Evolutionary conservation across 2,113 vertebrate genomes (phyloP).

Genomic region (Colossoma macropomum): DNA sequence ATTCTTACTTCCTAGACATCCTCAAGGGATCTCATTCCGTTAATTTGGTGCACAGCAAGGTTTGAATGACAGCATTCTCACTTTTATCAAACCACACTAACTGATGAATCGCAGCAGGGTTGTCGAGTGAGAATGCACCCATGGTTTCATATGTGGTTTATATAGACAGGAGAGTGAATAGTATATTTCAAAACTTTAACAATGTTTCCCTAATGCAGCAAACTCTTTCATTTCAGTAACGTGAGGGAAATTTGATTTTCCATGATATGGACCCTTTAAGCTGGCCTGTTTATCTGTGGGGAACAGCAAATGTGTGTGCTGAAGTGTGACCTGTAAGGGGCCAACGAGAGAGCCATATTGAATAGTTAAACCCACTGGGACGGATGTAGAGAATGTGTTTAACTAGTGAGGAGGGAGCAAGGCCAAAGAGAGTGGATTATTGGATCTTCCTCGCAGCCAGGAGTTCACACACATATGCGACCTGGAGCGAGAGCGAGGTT

Average conservation of each 20-base stretch:
- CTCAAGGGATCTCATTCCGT: no score
- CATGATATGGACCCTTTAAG: neutral
- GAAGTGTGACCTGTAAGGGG: neutral
- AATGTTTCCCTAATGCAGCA: no score
- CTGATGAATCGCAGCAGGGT: no score
- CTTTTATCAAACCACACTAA: no score
- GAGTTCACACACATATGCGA: conserved; percentile 22
- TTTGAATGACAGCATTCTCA: no score
- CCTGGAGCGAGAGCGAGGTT: conserved; percentile 39
- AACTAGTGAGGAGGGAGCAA: neutral
- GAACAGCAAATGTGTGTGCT: neutral
- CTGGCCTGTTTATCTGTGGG: neutral
- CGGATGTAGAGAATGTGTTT: neutral
- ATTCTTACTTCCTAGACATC: no score
- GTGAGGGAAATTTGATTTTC: neutral
- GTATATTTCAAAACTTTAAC: no score
- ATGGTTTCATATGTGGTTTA: no score
- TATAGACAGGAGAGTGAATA: no score
- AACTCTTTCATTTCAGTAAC: neutral
- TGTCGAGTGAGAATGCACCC: no score
- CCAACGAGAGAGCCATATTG: neutral
- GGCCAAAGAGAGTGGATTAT: conserved; percentile 13
- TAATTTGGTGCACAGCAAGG: no score
- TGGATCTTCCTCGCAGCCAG: neutral
- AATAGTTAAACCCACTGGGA: neutral